phyloP scores from a whole-genome alignment of 2,797 vertebrate species.

The Sardinella longiceps region DNA sequence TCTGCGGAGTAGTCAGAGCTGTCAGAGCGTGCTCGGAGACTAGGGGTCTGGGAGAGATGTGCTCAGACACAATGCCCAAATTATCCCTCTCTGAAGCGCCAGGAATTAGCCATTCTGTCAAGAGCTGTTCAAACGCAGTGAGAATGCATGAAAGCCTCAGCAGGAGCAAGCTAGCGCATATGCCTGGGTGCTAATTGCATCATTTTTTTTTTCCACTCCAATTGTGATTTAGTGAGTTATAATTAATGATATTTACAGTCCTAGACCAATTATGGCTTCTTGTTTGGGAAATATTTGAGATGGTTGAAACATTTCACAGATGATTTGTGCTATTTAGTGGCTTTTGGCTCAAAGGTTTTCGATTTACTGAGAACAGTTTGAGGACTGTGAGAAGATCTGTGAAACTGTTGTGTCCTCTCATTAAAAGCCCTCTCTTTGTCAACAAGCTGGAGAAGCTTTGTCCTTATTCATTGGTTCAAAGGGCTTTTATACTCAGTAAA shows the following conservation, averaged over 20 bases:
- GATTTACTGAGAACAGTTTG: not conserved
- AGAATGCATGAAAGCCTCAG: not conserved
- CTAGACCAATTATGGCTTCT: conserved; percentile 22
- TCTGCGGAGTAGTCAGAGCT: conserved; percentile 32
- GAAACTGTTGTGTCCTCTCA: not conserved
- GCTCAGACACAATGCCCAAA: conserved; percentile 42
- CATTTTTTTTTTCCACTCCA: not conserved
- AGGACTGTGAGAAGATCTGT: not conserved
- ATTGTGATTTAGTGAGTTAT: conserved; percentile 15
- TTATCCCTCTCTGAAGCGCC: conserved; percentile 36
- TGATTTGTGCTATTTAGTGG: conserved; percentile 1
- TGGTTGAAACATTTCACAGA: conserved; percentile 11
- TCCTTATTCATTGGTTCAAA: not conserved
- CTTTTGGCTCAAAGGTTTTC: not conserved
- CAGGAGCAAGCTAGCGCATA: not conserved
- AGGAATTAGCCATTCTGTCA: conserved; percentile 41
- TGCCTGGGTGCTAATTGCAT: conserved; percentile 16
- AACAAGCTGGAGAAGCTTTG: not conserved
- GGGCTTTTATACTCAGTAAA: not conserved
- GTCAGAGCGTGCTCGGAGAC: conserved; percentile 29
- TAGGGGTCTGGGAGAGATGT: conserved; percentile 19
- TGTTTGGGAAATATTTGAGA: conserved; percentile 11
- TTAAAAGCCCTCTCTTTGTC: not conserved
- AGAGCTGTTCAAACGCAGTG: not conserved
- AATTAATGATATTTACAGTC: conserved; percentile 12